phyloP scores from a whole-genome alignment of 2,113 vertebrate genomes.

The Hemichromis elongatus region DNA sequence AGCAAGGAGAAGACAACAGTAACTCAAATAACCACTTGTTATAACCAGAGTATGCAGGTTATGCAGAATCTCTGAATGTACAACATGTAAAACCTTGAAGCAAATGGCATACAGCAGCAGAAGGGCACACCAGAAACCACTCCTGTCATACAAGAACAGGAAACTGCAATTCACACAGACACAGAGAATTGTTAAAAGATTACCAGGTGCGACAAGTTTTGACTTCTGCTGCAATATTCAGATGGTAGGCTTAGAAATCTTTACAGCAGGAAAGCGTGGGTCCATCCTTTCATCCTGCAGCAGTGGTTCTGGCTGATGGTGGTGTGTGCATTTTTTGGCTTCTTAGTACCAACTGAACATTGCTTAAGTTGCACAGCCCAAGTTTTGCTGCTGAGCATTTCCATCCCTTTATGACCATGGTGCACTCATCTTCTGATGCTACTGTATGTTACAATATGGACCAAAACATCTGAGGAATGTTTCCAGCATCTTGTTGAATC shows the following conservation, averaged over 20 bases:
- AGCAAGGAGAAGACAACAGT: too few relatives aligned
- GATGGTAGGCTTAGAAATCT: not conserved
- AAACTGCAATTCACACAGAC: not conserved
- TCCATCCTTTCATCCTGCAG: not conserved
- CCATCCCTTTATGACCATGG: not conserved
- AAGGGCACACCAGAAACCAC: not conserved
- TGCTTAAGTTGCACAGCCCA: not conserved
- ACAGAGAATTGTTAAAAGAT: too few relatives aligned
- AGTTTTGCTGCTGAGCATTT: not conserved
- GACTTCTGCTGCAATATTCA: not conserved
- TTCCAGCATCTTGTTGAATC: too few relatives aligned
- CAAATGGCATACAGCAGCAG: not conserved
- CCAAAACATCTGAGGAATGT: too few relatives aligned
- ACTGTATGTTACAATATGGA: too few relatives aligned
- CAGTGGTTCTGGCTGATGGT: not conserved
- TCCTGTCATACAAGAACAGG: not conserved
- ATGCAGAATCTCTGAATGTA: not conserved
- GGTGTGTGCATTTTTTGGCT: not conserved
- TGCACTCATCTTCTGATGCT: not conserved
- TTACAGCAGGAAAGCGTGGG: not conserved
- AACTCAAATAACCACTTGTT: too few relatives aligned
- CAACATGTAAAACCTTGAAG: not conserved
- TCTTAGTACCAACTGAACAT: not conserved
- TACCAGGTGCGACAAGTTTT: not conserved
- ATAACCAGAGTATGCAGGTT: not conserved